Conservation (phyloP, 2,888 invertebrate species). For the Cremastinae sp. region DNA sequence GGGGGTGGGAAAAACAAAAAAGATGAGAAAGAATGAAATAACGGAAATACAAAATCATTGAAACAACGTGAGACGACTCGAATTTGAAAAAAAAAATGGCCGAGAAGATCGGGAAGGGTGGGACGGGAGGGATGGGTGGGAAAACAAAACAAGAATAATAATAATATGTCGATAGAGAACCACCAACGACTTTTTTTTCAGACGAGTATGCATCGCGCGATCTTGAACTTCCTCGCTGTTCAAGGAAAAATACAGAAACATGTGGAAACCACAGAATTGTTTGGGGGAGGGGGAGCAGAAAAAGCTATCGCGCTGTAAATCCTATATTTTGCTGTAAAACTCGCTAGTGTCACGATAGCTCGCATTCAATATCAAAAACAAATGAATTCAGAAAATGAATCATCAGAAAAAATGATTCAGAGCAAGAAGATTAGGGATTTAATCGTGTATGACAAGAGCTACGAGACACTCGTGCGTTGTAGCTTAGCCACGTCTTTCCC, state of each 20-base stretch:
- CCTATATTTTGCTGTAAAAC: constrained; percentile 72
- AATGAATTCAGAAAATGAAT: constrained; percentile 28
- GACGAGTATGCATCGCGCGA: constrained; percentile 68
- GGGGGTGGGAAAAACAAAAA: constrained; percentile 50
- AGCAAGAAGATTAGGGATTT: constrained; percentile 9
- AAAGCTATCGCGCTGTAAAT: constrained; percentile 66
- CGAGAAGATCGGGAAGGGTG: constrained; percentile 65
- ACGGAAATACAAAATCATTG: constrained; percentile 33
- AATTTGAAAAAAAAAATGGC: constrained; percentile 65
- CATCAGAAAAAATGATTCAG: constrained; percentile 39
- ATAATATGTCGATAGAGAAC: constrained; percentile 53
- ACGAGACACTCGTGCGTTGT: constrained; percentile 53
- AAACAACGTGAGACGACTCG: constrained; percentile 55
- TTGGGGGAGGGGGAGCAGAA: too few relatives aligned
- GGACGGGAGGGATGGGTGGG: constrained; percentile 67
- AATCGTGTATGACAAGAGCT: constrained; percentile 36
- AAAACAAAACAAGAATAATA: constrained; percentile 34
- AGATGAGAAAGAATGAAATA: constrained; percentile 61
- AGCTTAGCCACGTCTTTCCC: constrained; percentile 65
- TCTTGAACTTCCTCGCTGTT: constrained; percentile 29
- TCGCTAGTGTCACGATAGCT: constrained; percentile 65
- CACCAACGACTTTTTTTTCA: constrained; percentile 68
- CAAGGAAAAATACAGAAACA: constrained; percentile 13
- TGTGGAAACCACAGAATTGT: constrained; percentile 64
- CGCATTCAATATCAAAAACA: constrained; percentile 45